Evolutionary conservation across 2,797 vertebrate species (phyloP).

Genomic region (Amblyopsis hoosieri): DNA sequence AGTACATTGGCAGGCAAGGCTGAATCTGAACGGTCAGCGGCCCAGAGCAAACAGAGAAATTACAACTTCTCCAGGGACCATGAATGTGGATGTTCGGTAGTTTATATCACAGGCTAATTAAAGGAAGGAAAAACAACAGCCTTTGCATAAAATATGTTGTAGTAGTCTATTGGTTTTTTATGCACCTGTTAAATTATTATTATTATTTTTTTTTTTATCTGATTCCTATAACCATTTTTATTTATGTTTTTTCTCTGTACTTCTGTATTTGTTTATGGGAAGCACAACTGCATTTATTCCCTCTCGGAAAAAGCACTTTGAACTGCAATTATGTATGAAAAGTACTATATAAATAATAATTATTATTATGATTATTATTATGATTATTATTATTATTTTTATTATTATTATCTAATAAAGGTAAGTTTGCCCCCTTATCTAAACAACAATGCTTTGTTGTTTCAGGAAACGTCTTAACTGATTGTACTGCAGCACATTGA

Average conservation of each 20-base stretch:
- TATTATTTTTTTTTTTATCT: background rate
- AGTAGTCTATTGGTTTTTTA: background rate
- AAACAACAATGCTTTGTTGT: background rate
- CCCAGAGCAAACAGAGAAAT: slow-evolving; percentile 43
- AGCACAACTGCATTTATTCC: too few species aligned
- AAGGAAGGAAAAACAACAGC: slow-evolving; percentile 23
- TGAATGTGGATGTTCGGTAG: slow-evolving; percentile 15
- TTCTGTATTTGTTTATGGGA: too few species aligned
- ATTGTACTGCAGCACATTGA: background rate
- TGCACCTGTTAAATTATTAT: background rate
- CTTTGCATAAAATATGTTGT: slow-evolving; percentile 17
- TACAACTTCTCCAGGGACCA: slow-evolving; percentile 30
- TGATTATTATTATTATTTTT: too few species aligned
- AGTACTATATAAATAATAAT: too few species aligned
- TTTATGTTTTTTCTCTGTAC: too few species aligned
- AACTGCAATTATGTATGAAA: too few species aligned
- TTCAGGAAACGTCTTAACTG: too few species aligned
- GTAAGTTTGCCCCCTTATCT: background rate
- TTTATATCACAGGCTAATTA: slow-evolving; percentile 2
- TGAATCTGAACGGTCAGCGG: slow-evolving; percentile 56
- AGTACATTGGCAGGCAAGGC: slow-evolving; percentile 56
- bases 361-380: too few species aligned
- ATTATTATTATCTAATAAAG: background rate
- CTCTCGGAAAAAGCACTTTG: too few species aligned
- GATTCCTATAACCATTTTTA: too few species aligned